These are phyloP conservation scores for Galerucella pusilla DNA, from an alignment of 2,888 invertebrate genomes.

Conservation along the genomic window DNA sequence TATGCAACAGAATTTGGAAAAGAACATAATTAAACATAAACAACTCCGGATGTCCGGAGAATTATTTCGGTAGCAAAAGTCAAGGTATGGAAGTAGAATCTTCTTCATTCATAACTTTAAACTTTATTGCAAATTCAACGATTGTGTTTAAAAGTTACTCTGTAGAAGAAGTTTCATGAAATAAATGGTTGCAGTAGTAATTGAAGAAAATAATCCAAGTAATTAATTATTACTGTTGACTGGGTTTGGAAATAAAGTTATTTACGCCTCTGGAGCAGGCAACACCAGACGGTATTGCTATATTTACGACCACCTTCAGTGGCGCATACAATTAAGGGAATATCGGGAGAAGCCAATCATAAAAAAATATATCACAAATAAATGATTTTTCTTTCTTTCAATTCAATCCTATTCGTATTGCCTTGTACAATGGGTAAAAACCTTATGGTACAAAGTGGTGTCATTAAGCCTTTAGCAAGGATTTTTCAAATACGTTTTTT, in stretches of 20 bases:
- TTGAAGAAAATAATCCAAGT: conserved; percentile 30
- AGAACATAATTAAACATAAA: no score
- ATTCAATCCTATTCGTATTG: no score
- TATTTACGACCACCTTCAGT: conserved; percentile 50
- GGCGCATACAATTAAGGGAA: conserved; percentile 16
- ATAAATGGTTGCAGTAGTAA: conserved; percentile 34
- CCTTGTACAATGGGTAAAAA: no score
- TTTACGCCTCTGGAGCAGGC: conserved; percentile 57
- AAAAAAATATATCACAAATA: neutral
- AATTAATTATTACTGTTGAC: conserved; percentile 35
- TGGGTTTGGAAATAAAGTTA: conserved; percentile 55
- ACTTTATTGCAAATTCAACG: conserved; percentile 1
- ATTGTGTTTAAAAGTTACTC: conserved; percentile 12
- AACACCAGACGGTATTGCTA: conserved; percentile 42
- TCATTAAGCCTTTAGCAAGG: no score
- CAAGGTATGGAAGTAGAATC: neutral
- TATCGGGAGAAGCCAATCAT: neutral
- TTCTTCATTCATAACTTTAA: neutral
- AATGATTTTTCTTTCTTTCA: neutral
- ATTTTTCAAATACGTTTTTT: no score
- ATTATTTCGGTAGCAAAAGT: no score
- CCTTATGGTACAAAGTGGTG: no score
- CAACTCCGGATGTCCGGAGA: no score
- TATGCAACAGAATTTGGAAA: no score
- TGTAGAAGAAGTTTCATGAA: conserved; percentile 24